Evolutionary conservation across 2,888 invertebrate genomes (phyloP).

Genomic region (Micoletzkya japonica): DNA sequence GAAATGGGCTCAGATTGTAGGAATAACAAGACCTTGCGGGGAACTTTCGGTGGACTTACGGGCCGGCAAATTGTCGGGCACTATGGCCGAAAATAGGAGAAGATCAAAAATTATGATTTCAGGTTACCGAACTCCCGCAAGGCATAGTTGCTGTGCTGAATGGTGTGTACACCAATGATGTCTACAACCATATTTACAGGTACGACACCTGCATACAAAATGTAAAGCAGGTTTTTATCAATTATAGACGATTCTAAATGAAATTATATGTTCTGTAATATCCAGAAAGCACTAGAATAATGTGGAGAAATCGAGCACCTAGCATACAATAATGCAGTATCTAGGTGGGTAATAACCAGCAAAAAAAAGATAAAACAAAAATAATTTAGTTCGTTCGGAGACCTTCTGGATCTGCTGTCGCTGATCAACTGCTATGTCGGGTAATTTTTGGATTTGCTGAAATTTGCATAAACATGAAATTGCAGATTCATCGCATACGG

Average conservation of each 20-base stretch:
- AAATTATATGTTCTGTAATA: too few relatives aligned
- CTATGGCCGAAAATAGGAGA: too few relatives aligned
- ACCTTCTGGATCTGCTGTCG: conserved; percentile 36
- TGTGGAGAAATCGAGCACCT: not conserved
- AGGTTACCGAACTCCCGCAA: conserved; percentile 75
- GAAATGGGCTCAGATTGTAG: not conserved
- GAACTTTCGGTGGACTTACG: too few relatives aligned
- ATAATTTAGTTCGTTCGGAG: too few relatives aligned
- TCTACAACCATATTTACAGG: conserved; percentile 29
- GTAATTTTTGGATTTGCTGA: conserved; percentile 7
- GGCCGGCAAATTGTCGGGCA: too few relatives aligned
- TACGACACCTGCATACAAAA: not conserved
- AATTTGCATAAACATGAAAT: not conserved
- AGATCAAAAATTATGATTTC: too few relatives aligned
- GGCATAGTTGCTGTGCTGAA: conserved; percentile 38
- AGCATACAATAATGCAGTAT: not conserved
- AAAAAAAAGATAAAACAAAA: too few relatives aligned
- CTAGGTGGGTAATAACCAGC: conserved; percentile 25
- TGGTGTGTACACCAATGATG: conserved; percentile 33
- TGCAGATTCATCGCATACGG: conserved; percentile 29
- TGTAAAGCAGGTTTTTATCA: too few relatives aligned
- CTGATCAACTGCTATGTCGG: conserved; percentile 40
- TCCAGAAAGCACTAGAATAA: not conserved
- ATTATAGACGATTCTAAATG: too few relatives aligned
- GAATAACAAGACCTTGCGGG: too few relatives aligned